phyloP scores from a whole-genome alignment of 2,797 vertebrate species.

The Botia almorhae region DNA sequence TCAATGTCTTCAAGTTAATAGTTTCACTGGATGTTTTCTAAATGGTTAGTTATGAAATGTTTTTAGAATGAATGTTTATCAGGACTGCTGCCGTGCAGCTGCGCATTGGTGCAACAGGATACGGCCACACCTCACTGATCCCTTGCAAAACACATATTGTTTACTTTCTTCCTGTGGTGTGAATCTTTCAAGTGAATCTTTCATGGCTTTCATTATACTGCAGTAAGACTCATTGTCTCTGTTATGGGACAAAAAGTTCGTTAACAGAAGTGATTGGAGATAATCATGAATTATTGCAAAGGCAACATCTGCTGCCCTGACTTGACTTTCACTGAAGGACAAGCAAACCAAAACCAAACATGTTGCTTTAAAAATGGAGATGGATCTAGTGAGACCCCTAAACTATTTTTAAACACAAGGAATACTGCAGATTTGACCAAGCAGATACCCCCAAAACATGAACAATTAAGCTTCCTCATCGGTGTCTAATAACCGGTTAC shows the following conservation, averaged over 20 bases:
- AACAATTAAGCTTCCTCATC: constrained; percentile 65
- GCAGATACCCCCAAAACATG: constrained; percentile 46
- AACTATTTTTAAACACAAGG: constrained; percentile 45
- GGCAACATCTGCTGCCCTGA: constrained; percentile 66
- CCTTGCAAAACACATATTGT: constrained; percentile 42
- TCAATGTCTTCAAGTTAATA: not conserved
- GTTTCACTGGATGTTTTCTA: not conserved
- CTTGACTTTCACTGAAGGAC: constrained; percentile 67
- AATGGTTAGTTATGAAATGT: not conserved
- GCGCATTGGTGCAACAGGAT: not conserved
- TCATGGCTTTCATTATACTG: constrained; percentile 62
- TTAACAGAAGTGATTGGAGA: constrained; percentile 70
- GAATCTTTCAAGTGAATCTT: constrained; percentile 59
- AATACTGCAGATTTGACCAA: constrained; percentile 29
- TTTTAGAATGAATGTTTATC: not conserved
- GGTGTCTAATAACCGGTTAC: constrained; percentile 69
- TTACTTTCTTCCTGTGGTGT: constrained; percentile 59
- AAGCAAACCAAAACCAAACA: constrained; percentile 49
- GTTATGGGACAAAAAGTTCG: constrained; percentile 64
- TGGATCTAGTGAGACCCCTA: constrained; percentile 33
- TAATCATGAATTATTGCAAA: constrained; percentile 71
- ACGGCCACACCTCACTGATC: constrained; percentile 17
- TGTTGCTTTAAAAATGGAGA: constrained; percentile 46
- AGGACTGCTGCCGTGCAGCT: not conserved
- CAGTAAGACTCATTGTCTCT: constrained; percentile 54